Evolutionary conservation across 2,113 vertebrate genomes (phyloP), one percentile per base, ranked within the genome.

Genomic region (Bufo gargarizans): DNA sequence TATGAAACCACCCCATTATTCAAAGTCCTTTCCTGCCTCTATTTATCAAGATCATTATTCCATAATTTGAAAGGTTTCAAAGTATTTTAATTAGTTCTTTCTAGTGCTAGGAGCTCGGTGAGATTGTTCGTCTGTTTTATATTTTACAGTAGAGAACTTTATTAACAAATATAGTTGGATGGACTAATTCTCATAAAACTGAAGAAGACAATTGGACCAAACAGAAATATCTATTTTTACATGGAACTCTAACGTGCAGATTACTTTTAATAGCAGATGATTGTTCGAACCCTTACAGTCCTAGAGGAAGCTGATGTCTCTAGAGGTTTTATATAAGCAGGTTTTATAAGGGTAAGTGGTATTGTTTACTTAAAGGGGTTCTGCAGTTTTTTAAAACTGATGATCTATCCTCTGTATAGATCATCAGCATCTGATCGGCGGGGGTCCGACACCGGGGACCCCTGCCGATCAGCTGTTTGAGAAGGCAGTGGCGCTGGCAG

Each of bases 181-280:
- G 47, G 45, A 76, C 72, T 47, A 49, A 76, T 76, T 9, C 72
- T 76, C 72, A 49, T 50, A 9, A 50, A 19, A 50, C 7, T 49
- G 77, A 79, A 22, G 53, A 58, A 58, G 10, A 80, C 33, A 14
- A 33, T 2, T 58, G 78, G 78, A 80, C 78, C 78, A 80, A 76
- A 59, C 22, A 80, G 33, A 56, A 80, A 14, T 22, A 56, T 80
- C 78, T 80, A 80, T 59, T 80, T 80, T 80, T 80, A 80, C 55
- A 80, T 19, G 22, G 53, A 33, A 58, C 11, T 56, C 13, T 79
- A 79, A 79, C 56, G 4, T 49, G 45, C 47, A 12, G 50, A 50
- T 77, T 22, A 33, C 77, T 80, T 80, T 43, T 80, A 43, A 17
- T 58, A 58, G 4, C 12, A 33, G 19, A 12, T 14, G 56, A 59